Evolutionary conservation across 2,113 vertebrate genomes (phyloP), one percentile per base, ranked within the genome.

Genomic region (Cichladusa arquata): DNA sequence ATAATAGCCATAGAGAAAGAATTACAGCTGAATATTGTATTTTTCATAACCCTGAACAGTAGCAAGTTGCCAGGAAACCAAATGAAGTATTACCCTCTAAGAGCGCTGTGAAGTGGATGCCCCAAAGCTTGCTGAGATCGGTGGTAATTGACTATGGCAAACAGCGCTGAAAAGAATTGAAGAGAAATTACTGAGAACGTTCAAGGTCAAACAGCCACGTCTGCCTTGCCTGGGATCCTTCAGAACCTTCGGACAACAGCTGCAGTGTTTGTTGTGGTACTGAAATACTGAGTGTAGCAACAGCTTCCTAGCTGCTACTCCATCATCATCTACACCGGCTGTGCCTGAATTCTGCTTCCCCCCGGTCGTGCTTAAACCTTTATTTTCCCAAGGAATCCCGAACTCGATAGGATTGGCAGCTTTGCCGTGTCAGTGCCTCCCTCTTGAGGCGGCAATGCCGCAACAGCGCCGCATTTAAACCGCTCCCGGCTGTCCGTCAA

Each of bases 371-470:
- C 18, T 36, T 3, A 40, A 44, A 36, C 44, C 9, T 76, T 76
- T 28, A 2, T 64, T 85, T 90, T 60, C 70, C 53, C 34, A 5
- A 28, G 44, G 28, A 74, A 81, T 16, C 16, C 20, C 33, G 16
- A 25, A 16, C 3, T 29, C 5, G 3, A 3, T 0, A 4, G 69
- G 15, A 62, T 13, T 0, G 6, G 44, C 25, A 16, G 42, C 42
- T 62, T 29, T 0, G 2, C 28, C 15, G 18, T 4, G n/a, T 15
- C 34, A 8, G 42, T 70, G 50, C 14, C 45, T 47, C 54, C 73
- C 44, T 58, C 73, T 70, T 19, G 81, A 76, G 66, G 67, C 76
- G 34, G 50, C 25, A 15, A 50, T 26, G 48, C 48, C 48, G 14
- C 48, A 50, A 29, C 48, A 31, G 3, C 23, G 2, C 38, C 8